A percentile compares a stretch with the other conserved stretches of the same genome.
Evolutionary conservation across 2,113 vertebrate species (phyloP).

Genomic region (Agapornis roseicollis): DNA sequence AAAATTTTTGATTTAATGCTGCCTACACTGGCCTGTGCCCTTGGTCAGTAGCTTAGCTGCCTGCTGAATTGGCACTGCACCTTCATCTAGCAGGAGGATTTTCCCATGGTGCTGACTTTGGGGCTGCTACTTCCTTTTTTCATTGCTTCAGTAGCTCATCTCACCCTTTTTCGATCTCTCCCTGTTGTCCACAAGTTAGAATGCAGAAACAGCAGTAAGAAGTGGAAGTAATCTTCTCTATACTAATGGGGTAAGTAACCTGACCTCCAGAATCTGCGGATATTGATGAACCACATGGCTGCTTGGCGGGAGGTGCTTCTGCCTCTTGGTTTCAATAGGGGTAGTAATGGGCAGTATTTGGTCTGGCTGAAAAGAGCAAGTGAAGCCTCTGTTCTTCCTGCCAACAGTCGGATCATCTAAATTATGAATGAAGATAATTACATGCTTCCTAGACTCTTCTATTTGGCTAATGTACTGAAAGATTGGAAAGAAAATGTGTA

Average conservation of each 20-base stretch:
- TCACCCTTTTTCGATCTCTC: accelerated
- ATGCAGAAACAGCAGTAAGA: background rate
- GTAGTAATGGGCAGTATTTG: accelerated
- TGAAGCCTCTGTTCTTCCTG: background rate
- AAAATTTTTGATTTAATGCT: accelerated
- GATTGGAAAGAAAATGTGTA: background rate
- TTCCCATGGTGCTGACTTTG: background rate
- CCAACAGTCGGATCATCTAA: background rate
- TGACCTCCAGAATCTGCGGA: accelerated
- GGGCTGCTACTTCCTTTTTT: background rate
- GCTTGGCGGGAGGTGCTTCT: background rate
- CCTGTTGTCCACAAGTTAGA: accelerated
- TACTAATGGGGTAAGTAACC: background rate
- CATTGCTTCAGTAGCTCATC: accelerated
- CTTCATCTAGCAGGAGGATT: accelerated
- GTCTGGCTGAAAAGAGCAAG: accelerated
- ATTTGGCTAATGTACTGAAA: background rate
- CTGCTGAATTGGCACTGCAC: background rate
- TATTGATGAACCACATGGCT: accelerated
- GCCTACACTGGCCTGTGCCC: background rate
- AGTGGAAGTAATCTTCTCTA: background rate
- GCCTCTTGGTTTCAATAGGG: accelerated
- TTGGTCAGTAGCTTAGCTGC: background rate
- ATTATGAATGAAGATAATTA: background rate
- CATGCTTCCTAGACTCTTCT: background rate